Base-by-base conservation (phyloP, 2,888 invertebrate genomes). In the Leucoma salicis region DNA sequence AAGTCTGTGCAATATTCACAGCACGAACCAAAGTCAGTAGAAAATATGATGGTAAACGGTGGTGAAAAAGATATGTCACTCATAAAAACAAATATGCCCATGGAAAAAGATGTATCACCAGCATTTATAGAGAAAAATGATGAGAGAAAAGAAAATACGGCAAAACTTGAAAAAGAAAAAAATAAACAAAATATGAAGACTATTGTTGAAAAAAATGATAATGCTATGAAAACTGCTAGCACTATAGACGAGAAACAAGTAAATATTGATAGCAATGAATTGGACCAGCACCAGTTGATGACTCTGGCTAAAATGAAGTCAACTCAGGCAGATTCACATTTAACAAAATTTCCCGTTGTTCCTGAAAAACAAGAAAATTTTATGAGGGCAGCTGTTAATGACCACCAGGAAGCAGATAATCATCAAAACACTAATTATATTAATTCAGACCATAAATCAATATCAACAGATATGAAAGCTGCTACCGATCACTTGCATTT, bases 221-320 rank as follows among this genome's bases (percentile, higher is more conserved):
- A 50, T 29, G 27, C 34, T 14, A 51, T 57, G 43, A 64, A 56
- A 45, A 46, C 29, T 2, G 31, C 31, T 4, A 31, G 31, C 2
- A 18, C 15, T 15, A 15, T 35, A 13, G 14, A 38, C 14, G 16
- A 29, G 3, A 42, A 51, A 2, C 12, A 44, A 49, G 12, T 42
- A 44, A 35, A 40, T 14, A 48, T 37, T 29, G 44, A 49, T 35
- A n/a, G 12, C 33, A 35, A 39, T n/a, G 49, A 37, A 3, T 16
- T 29, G 2, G 31, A 35, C 5, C 34, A 33, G 0, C 24, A 36
- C 5, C 21, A 36, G 8, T 8, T 42, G 18, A 14, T 34, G 6
- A 14, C 15, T 25, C 35, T 21, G 24, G 42, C 43, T 13, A 28
- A 47, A 35, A 59, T 53, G 49, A 66, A 59, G 56, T 24, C 49